Evolutionary conservation across 1,140 invertebrate genomes (phyloP), one percentile per base, ranked within the genome.

Genomic region (Steinernema khuongi): DNA sequence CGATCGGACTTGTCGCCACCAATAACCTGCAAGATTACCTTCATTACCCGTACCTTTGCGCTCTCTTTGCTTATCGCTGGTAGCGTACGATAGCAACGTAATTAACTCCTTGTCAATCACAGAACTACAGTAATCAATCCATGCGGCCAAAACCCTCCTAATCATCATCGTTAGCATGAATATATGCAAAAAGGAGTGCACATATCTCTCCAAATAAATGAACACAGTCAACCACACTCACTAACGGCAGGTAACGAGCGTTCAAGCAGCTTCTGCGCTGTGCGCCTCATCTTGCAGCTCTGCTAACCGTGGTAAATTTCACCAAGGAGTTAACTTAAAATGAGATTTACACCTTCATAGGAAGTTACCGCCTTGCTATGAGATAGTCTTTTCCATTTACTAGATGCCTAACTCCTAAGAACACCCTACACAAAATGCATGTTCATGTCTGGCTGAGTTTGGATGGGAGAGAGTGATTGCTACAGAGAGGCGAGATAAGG

Each of bases 1-100:
- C 74, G 77, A 32, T 83, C 79, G 67, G 83, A 78, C 31, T 81
- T 79, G 44, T 84, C 80, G 68, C 81, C 81, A 77, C 82, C 81
- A 75, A 83, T 83, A 70, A 81, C 83, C 81, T 83, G 79, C 60
- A 85, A 84, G 43, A 29, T 41, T n/a, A 11, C n/a, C 50, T 14
- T 60, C 14, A 60, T 60, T 60, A 60, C 50, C 50, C 50, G 50
- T 60, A 14, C n/a, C n/a, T n/a, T n/a, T n/a, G n/a, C n/a, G n/a
- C n/a, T n/a, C n/a, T n/a, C n/a, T n/a, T n/a, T n/a, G n/a, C n/a
- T n/a, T n/a, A n/a, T n/a, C n/a, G n/a, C n/a, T n/a, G n/a, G n/a
- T n/a, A n/a, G n/a, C n/a, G n/a, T n/a, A n/a, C n/a, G n/a, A n/a
- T n/a, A n/a, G n/a, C n/a, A n/a, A n/a, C n/a, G n/a, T n/a, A n/a